Base-by-base conservation (phyloP, 2,113 vertebrate genomes). In the Tichodroma muraria region DNA sequence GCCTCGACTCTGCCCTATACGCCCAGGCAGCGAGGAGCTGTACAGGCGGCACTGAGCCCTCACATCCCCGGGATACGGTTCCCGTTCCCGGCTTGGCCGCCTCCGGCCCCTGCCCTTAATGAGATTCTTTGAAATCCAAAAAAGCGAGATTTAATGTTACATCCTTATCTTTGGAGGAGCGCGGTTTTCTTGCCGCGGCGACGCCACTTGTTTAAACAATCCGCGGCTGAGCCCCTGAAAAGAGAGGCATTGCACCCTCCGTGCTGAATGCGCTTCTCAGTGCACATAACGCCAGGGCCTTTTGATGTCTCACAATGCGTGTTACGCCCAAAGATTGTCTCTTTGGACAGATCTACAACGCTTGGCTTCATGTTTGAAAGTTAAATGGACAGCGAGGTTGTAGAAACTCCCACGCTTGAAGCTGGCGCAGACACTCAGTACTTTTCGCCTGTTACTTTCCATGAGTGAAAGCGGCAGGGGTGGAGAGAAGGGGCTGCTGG, bases 301-400 rank as follows among this genome's bases (percentile, higher is more conserved):
- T 98, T 98, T 97, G 97, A 98, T 96, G 97, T 96, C 79, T 90
- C 91, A 98, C 98, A 98, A 97, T 97, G 97, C 83, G 60, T 84
- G 97, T 97, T 95, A 97, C 97, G 96, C 98, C 98, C 97, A 93
- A 97, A 98, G 97, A 98, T 97, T 97, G 98, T 98, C 98, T 96
- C 98, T 98, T 98, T 97, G 97, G 98, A 97, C 97, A 97, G 97
- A 96, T 97, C 97, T 95, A 97, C 97, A 98, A 98, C 96, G 97
- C 97, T 97, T 97, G 97, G 97, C 97, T 98, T 97, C 97, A 97
- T 96, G 97, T 98, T 96, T 98, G 98, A 97, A 97, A 98, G 97
- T 97, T 90, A 97, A 98, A 97, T 92, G 92, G 96, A 94, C 97
- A 97, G 96, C 97, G 96, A 96, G 92, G 89, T 85, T 87, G 96